Conservation (phyloP, 2,888 invertebrate species). For the Malthinus flaveolus region DNA sequence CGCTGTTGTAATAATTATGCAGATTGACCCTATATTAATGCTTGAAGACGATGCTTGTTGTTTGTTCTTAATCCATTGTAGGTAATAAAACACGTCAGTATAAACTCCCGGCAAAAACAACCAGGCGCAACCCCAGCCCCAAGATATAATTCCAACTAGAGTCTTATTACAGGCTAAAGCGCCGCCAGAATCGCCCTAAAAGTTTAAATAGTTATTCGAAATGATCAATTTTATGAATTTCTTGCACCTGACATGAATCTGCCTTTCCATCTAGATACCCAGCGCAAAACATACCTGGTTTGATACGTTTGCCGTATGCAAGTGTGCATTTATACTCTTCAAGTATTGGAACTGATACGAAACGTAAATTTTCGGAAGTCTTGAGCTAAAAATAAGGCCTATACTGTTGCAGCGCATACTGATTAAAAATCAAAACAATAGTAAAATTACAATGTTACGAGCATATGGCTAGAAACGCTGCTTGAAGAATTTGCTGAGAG, state of each 20-base stretch:
- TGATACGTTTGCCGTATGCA: conserved; percentile 9
- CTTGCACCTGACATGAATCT: conserved; percentile 32
- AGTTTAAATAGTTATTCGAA: too few species aligned
- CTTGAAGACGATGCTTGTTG: conserved; percentile 7
- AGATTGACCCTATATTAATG: neutral
- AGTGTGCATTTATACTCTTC: conserved; percentile 5
- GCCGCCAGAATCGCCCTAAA: conserved; percentile 48
- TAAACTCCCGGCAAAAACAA: conserved; percentile 29
- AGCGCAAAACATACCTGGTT: conserved; percentile 31
- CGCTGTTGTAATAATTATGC: too few species aligned
- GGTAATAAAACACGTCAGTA: conserved; percentile 23
- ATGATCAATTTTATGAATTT: neutral
- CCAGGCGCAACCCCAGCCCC: conserved; percentile 36
- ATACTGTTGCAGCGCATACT: too few species aligned
- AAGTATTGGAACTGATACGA: conserved; percentile 18
- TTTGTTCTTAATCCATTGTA: conserved; percentile 24
- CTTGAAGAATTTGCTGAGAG: too few species aligned
- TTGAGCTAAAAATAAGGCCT: neutral
- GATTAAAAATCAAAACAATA: neutral
- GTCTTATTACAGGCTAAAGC: conserved; percentile 41
- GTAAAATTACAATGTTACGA: too few species aligned
- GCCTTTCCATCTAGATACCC: conserved; percentile 25
- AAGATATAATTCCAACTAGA: conserved; percentile 44
- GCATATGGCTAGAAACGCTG: too few species aligned
- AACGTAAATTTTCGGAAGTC: neutral